Evolutionary conservation across 1,140 invertebrate genomes (phyloP), one percentile per base, ranked within the genome.

Genomic region (Diachasma alloeum): DNA sequence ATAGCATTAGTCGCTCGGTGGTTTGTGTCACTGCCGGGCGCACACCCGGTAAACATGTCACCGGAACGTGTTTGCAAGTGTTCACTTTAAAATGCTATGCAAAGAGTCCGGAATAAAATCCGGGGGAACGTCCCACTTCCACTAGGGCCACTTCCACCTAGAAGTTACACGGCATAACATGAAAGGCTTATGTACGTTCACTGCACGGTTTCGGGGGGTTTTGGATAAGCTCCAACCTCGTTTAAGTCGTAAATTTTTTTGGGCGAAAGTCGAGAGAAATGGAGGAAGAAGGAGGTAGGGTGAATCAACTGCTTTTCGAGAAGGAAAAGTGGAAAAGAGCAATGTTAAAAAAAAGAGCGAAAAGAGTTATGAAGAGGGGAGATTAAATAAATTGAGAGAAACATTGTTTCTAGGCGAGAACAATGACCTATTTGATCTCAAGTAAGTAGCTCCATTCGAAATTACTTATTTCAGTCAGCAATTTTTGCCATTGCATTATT

Each of bases 11-110:
- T 68, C 72, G 44, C 8, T 73, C 9, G 31, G 56, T 22, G 15
- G 68, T 77, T 77, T 79, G 75, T 75, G 71, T 56, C 39, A 72
- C 70, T 80, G 78, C 74, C 69, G 71, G 59, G 63, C 26, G 76
- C 59, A 79, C 78, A 72, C 78, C 74, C 67, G 44, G 79, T 63
- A 82, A 82, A 82, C 79, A 82, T 82, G 81, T 82, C 81, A 78
- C 24, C 67, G 75, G 74, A 75, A 78, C 78, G 74, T 82, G 79
- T 82, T 80, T 82, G 74, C 71, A 80, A 77, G 78, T 80, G 79
- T 83, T 76, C 76, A 80, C 80, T 88, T 88, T 87, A 88, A 88
- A 88, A 85, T 81, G 81, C 79, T 82, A 78, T 80, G 83, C 81
- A 84, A 86, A 84, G 83, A 84, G 77, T 79, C 78, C 76, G 80